Base-by-base conservation (phyloP, 1,140 invertebrate genomes). In the Heliconius hermathena region DNA sequence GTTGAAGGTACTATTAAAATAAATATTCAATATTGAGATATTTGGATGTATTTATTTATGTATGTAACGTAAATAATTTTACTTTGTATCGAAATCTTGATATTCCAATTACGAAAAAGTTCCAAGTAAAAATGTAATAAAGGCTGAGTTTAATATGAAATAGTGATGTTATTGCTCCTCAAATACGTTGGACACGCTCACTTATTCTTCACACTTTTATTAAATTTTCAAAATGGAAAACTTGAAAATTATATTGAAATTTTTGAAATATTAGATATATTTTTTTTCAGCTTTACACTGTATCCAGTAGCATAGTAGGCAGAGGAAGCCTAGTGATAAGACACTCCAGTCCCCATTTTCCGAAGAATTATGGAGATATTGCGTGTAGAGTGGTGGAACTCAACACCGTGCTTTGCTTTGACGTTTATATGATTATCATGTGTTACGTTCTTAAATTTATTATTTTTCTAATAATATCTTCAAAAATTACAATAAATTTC, bases 11-110 rank as follows among this genome's bases (percentile, higher is more conserved):
- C 79, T 79, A 81, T 82, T 81, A 85, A 81, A 82, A 81, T 83
- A 87, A 83, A 83, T 81, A 84, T 84, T 70, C 80, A 81, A 85
- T 82, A 82, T 87, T 77, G 80, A 81, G 74, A 79, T 84, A 81
- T 71, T 77, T 41, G 71, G 75, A 74, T 33, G 29, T 33, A 33
- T 33, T 1, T 29, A 33, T 33, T 6, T 36, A 36, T 36, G 33
- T 46, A 46, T 74, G 79, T 77, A 54, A 77, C 71, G 76, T 77
- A 81, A 81, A 81, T 81, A 81, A 74, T 36, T 36, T 36, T 26
- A 71, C 79, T 81, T 81, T 81, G 76, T 81, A 81, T 18, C 74
- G 60, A 73, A 80, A 22, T 36, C 74, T 76, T 73, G 76, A 54
- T 71, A 77, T 77, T 81, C 77, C 79, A 77, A 77, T 81, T 81